Conservation (phyloP, 2,888 invertebrate genomes). For the Caprella mutica region DNA sequence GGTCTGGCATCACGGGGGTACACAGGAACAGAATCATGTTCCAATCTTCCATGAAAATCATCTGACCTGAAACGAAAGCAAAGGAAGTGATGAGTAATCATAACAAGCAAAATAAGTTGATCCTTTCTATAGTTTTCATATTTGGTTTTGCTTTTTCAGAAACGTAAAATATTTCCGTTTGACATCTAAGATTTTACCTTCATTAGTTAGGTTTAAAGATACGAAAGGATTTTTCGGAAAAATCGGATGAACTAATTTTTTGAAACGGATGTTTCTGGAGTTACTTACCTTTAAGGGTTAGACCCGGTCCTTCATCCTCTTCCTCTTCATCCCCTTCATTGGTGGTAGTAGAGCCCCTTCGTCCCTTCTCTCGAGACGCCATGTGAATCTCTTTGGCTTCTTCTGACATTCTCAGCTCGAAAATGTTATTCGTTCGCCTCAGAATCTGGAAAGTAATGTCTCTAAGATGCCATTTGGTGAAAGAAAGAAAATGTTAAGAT, state of each 20-base stretch:
- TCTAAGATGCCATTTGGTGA: no score
- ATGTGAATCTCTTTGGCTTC: slow-evolving; percentile 6
- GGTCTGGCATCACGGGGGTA: slow-evolving; percentile 79
- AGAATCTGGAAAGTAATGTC: slow-evolving; percentile 30
- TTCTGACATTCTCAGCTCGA: slow-evolving; percentile 58
- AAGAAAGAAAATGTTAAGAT: no score
- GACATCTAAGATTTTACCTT: no score
- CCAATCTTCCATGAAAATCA: slow-evolving; percentile 99
- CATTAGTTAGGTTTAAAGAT: no score
- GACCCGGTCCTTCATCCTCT: background rate
- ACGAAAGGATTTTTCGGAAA: no score
- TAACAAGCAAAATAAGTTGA: no score
- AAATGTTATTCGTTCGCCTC: slow-evolving; percentile 83
- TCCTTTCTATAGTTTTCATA: no score
- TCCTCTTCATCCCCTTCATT: background rate
- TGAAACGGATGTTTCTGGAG: no score
- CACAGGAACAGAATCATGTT: slow-evolving; percentile 93
- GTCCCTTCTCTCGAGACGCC: background rate
- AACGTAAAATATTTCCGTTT: no score
- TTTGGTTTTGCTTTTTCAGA: no score
- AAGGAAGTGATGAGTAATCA: background rate
- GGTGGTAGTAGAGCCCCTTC: background rate
- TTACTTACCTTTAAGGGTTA: slow-evolving; percentile 2
- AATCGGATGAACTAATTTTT: no score
- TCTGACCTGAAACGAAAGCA: slow-evolving; percentile 56